phyloP scores from a whole-genome alignment of 2,888 invertebrate genomes.

The Drosophila kuntzei region DNA sequence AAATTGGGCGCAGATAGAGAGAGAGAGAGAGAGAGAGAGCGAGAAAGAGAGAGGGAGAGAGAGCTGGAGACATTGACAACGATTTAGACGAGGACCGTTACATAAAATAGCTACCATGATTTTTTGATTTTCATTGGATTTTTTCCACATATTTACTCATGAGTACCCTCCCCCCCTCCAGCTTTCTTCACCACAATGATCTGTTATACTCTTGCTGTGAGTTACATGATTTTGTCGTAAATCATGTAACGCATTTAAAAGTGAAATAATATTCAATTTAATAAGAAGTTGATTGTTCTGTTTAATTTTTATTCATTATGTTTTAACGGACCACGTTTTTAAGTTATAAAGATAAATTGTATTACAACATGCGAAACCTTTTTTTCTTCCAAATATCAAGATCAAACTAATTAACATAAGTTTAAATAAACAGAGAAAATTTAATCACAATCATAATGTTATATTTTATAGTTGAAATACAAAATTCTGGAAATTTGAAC shows the following conservation, averaged over 20 bases:
- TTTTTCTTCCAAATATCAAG: too few relatives aligned
- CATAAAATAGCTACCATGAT: constrained; percentile 57
- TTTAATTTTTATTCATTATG: too few relatives aligned
- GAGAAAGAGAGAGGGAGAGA: neutral
- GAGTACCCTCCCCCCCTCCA: neutral
- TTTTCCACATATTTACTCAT: constrained; percentile 11
- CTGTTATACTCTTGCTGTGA: constrained; percentile 7
- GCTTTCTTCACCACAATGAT: neutral
- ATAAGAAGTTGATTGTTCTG: neutral
- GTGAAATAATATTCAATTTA: neutral
- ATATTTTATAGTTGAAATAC: neutral
- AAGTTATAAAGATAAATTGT: too few relatives aligned
- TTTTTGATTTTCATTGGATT: constrained; percentile 21
- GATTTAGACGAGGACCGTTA: constrained; percentile 72
- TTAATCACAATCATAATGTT: neutral
- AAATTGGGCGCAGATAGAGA: constrained; percentile 25
- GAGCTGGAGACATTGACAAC: constrained; percentile 47
- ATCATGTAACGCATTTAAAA: neutral
- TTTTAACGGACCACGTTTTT: too few relatives aligned
- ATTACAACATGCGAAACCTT: too few relatives aligned
- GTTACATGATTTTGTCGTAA: neutral
- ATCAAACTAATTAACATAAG: too few relatives aligned
- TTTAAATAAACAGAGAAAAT: too few relatives aligned
- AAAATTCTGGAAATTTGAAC: neutral
- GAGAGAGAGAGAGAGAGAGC: neutral